Percentiles rank a stretch among this genome's conserved stretches.
Evolutionary conservation across 2,888 invertebrate genomes (phyloP).

Genomic region (Lithophane leautieri): DNA sequence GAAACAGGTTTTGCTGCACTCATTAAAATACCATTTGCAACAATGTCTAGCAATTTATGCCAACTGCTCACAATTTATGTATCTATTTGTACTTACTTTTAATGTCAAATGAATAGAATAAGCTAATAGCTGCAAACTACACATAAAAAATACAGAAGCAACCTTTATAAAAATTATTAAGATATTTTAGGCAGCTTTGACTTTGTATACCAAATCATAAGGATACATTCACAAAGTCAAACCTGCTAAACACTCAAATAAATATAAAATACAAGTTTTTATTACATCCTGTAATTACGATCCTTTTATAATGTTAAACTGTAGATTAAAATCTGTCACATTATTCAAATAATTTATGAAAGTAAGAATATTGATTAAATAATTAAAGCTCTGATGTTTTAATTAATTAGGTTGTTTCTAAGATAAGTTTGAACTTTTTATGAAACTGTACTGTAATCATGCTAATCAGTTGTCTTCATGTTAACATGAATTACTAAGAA

Average conservation of each 20-base stretch:
- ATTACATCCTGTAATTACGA: not conserved
- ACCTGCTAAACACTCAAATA: not conserved
- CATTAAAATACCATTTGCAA: not conserved
- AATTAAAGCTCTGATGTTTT: not conserved
- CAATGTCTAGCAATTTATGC: not conserved
- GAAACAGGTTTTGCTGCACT: not conserved
- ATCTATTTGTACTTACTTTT: not conserved
- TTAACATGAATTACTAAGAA: constrained; percentile 20
- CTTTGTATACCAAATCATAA: not conserved
- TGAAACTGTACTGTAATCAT: constrained; percentile 14
- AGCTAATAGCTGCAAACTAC: not conserved
- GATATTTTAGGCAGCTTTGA: not conserved
- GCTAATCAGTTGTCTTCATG: constrained; percentile 23
- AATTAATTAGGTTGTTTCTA: not conserved
- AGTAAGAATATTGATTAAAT: constrained; percentile 3
- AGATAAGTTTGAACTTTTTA: constrained; percentile 27
- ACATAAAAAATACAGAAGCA: not conserved
- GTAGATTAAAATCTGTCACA: not conserved
- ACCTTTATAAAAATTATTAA: not conserved
- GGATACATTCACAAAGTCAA: not conserved
- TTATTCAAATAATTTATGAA: not conserved
- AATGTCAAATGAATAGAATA: not conserved
- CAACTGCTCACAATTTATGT: not conserved
- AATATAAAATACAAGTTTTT: not conserved
- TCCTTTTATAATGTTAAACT: not conserved